These are phyloP conservation scores for Theristicus caerulescens DNA, from an alignment of 2,113 vertebrate species.

Conservation along the genomic window DNA sequence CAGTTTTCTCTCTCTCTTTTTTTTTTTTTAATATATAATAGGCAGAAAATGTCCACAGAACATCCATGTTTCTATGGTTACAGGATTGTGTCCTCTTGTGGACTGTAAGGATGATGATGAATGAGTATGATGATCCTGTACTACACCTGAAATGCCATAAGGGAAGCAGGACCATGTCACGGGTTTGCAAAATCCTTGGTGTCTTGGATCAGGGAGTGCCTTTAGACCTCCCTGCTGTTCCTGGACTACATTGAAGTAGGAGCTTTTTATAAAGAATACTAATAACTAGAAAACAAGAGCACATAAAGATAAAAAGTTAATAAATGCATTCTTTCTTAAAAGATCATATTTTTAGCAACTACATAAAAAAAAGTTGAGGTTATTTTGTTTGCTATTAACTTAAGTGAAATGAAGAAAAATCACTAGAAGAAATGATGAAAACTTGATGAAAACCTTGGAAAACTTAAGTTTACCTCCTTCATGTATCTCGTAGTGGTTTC, in stretches of 20 bases:
- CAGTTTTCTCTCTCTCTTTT: neutral
- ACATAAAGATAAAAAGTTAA: neutral
- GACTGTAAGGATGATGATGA: constrained; percentile 2
- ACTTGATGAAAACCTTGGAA: neutral
- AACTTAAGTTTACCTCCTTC: neutral
- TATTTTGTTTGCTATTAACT: neutral
- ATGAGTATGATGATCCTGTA: neutral
- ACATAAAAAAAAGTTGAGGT: neutral
- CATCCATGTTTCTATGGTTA: constrained; percentile 76
- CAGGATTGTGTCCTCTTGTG: constrained; percentile 13
- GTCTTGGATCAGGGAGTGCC: neutral
- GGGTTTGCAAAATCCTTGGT: neutral
- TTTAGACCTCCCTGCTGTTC: neutral
- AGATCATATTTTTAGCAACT: neutral
- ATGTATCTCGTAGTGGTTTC: neutral
- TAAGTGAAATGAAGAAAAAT: neutral
- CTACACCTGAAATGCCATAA: neutral
- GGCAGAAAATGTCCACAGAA: constrained; percentile 64
- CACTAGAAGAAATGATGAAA: neutral
- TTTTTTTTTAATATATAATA: neutral
- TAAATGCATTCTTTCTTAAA: neutral
- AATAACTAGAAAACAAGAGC: neutral
- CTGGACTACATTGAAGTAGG: neutral
- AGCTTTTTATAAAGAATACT: neutral
- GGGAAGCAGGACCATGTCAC: neutral